Percentiles rank a stretch among this genome's conserved stretches.
Evolutionary conservation across 1,140 invertebrate species (phyloP).

Genomic region (Limonius californicus): DNA sequence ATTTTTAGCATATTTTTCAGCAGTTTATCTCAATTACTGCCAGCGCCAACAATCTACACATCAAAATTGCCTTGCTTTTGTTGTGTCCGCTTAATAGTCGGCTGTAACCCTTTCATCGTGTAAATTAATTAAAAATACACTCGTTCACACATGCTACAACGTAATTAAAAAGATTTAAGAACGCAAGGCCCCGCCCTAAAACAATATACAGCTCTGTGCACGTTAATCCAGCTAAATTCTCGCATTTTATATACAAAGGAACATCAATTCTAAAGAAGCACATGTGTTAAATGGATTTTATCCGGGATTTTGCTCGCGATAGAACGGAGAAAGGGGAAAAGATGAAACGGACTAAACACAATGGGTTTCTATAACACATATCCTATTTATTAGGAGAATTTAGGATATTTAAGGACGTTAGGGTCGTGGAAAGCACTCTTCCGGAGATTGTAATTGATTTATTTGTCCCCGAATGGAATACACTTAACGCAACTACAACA

Average conservation of each 20-base stretch:
- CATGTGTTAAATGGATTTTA: conserved; percentile 1
- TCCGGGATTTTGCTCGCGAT: background rate
- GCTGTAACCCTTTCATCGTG: background rate
- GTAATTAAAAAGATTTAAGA: conserved; percentile 1
- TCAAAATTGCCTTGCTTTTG: too few relatives aligned
- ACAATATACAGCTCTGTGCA: background rate
- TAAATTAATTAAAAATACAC: conserved; percentile 2
- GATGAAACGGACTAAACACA: background rate
- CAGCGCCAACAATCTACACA: too few relatives aligned
- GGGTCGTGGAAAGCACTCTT: too few relatives aligned
- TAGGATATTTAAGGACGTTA: background rate
- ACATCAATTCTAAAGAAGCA: background rate
- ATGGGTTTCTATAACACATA: background rate
- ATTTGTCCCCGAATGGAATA: too few relatives aligned
- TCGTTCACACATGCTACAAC: background rate
- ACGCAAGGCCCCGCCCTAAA: background rate
- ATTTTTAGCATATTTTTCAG: too few relatives aligned
- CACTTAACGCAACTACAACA: too few relatives aligned
- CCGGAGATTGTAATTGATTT: too few relatives aligned
- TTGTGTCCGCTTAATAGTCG: background rate
- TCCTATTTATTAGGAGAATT: background rate
- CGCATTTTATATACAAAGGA: background rate
- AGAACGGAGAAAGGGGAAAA: background rate
- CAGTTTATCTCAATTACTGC: too few relatives aligned
- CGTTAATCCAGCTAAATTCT: background rate